Evolutionary conservation across 2,888 invertebrate genomes (phyloP).

Genomic region (Caenorhabditis sinica): DNA sequence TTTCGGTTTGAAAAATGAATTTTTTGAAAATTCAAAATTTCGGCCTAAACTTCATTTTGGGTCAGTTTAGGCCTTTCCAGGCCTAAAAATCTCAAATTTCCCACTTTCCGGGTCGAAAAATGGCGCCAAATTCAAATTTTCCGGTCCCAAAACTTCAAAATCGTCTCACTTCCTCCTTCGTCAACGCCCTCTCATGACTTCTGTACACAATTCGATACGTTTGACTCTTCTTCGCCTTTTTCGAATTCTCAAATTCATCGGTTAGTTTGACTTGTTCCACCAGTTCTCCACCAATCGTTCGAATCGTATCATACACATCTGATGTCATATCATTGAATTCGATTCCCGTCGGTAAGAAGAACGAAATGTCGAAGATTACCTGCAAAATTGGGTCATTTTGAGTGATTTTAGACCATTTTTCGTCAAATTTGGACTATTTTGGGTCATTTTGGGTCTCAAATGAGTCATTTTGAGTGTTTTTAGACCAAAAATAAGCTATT

Average conservation of each 20-base stretch:
- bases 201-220: slow-evolving; percentile 94
- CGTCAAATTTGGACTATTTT: too few species aligned
- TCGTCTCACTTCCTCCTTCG: slow-evolving; percentile 91
- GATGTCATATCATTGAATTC: slow-evolving; percentile 80
- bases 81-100: background rate
- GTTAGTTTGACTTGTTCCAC: slow-evolving; percentile 90
- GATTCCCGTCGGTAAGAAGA: slow-evolving; percentile 90
- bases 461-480: too few species aligned
- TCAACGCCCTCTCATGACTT: slow-evolving; percentile 93
- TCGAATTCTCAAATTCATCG: slow-evolving; percentile 92
- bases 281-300: slow-evolving; percentile 93
- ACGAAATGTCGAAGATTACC: slow-evolving; percentile 90
- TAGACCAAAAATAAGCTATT: too few species aligned
- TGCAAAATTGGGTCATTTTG: slow-evolving; percentile 23
- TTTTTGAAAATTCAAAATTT: too few species aligned
- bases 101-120: too few species aligned
- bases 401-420: too few species aligned
- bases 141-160: too few species aligned
- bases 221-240: slow-evolving; percentile 90
- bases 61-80: too few species aligned
- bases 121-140: too few species aligned
- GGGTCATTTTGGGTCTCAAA: too few species aligned
- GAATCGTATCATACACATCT: slow-evolving; percentile 91
- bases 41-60: too few species aligned
- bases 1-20: too few species aligned